These are phyloP conservation scores for Drosophila yakuba DNA, from an alignment of 1,140 invertebrate genomes.

Conservation along the genomic window DNA sequence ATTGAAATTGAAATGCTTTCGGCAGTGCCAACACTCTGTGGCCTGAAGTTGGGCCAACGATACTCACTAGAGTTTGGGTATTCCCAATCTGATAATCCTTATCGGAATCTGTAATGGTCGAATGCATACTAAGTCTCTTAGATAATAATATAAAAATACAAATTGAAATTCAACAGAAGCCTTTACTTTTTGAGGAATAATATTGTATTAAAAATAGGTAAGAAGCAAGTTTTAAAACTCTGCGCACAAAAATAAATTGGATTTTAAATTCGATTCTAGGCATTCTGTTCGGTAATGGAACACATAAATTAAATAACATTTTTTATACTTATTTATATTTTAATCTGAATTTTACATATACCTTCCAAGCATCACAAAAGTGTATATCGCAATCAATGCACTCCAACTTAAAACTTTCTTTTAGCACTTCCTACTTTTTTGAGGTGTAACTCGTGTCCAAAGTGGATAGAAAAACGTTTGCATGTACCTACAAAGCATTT, in stretches of 20 bases:
- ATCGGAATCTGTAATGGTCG: not conserved
- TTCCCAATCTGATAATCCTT: not conserved
- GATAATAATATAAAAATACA: too few relatives aligned
- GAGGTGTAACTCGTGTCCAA: constrained; percentile 68
- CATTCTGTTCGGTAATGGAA: too few relatives aligned
- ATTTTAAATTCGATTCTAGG: too few relatives aligned
- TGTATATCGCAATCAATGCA: constrained; percentile 1
- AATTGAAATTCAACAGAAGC: too few relatives aligned
- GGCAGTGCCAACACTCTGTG: constrained; percentile 70
- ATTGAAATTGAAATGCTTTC: constrained; percentile 81
- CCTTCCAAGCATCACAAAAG: not conserved
- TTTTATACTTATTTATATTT: too few relatives aligned
- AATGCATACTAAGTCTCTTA: too few relatives aligned
- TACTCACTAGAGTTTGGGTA: constrained; percentile 9
- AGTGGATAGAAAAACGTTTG: constrained; percentile 65
- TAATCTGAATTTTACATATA: not conserved
- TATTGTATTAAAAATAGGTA: too few relatives aligned
- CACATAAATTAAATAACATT: too few relatives aligned
- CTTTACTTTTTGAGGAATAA: too few relatives aligned
- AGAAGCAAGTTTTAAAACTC: too few relatives aligned
- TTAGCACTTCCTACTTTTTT: constrained; percentile 33
- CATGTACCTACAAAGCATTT: constrained; percentile 80
- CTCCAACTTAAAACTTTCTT: not conserved
- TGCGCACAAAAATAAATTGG: too few relatives aligned
- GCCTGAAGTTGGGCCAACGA: constrained; percentile 17